Evolutionary conservation across 2,888 invertebrate genomes (phyloP).

Genomic region (Orthosia cruda): DNA sequence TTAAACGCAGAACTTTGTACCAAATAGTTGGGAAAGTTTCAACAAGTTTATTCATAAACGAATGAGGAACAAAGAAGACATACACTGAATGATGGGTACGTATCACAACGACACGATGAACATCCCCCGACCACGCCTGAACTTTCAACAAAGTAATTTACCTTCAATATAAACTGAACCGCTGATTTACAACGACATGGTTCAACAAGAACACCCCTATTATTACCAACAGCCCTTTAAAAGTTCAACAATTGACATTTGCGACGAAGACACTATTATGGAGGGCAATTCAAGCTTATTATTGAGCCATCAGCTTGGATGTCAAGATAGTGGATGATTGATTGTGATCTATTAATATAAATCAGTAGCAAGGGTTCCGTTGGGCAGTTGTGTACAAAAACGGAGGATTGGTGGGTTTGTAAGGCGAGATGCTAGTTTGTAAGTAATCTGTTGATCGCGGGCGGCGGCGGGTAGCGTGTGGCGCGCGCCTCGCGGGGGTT

Average conservation of each 20-base stretch:
- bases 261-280: conserved; percentile 82
- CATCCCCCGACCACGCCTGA: conserved; percentile 70
- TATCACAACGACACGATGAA: conserved; percentile 41
- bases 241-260: conserved; percentile 90
- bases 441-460: conserved; percentile 74
- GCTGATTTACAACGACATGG: conserved; percentile 86
- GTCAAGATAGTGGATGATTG: conserved; percentile 71
- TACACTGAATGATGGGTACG: conserved; percentile 15
- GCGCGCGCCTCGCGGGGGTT: conserved; percentile 76
- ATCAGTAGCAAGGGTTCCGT: conserved; percentile 61
- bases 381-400: conserved; percentile 65
- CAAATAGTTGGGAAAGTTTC: conserved; percentile 9
- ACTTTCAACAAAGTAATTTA: conserved; percentile 82
- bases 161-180: conserved; percentile 81
- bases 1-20: conserved; percentile 10
- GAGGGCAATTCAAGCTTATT: conserved; percentile 78
- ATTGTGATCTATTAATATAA: conserved; percentile 71
- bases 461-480: conserved; percentile 68
- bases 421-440: conserved; percentile 75
- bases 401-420: conserved; percentile 61
- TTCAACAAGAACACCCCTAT: conserved; percentile 82
- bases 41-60: conserved; percentile 30
- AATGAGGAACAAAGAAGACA: conserved; percentile 25
- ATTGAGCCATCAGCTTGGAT: conserved; percentile 74
- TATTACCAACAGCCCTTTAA: conserved; percentile 81